Evolutionary conservation across 2,797 vertebrate species (phyloP).

Genomic region (Hoplostethus atlanticus): DNA sequence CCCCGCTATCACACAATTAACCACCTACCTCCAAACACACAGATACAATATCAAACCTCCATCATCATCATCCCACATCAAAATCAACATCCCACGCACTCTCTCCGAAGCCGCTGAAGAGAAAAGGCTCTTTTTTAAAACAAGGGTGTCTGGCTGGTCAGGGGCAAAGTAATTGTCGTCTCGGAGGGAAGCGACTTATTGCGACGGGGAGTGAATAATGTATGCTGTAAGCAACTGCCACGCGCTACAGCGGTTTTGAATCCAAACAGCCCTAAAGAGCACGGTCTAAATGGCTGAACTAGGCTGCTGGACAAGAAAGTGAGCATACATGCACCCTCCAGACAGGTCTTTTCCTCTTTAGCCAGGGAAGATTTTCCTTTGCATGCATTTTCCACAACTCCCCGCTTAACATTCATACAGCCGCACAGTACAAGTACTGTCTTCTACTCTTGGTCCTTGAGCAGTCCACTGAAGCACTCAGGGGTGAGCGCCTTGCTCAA

Average conservation of each 20-base stretch:
- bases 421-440: background rate
- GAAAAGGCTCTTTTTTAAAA: constrained; percentile 46
- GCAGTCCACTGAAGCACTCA: constrained; percentile 12
- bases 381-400: constrained; percentile 15
- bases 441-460: constrained; percentile 20
- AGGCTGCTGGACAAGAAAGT: constrained; percentile 37
- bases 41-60: constrained; percentile 44
- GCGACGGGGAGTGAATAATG: constrained; percentile 69
- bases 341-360: background rate
- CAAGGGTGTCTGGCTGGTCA: constrained; percentile 46
- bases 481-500: constrained; percentile 9
- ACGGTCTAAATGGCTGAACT: constrained; percentile 28
- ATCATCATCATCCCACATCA: too few relatives aligned
- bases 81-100: constrained; percentile 38
- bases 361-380: background rate
- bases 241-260: constrained; percentile 64
- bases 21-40: constrained; percentile 43
- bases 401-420: constrained; percentile 31
- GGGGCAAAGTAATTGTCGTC: constrained; percentile 63
- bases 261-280: constrained; percentile 59
- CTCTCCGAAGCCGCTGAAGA: constrained; percentile 35
- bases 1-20: constrained; percentile 50
- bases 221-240: constrained; percentile 63
- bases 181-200: constrained; percentile 70
- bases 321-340: constrained; percentile 11